Percentiles rank a stretch among this genome's conserved stretches.
These are phyloP conservation scores for Phrynocephalus vlangalii DNA, from an alignment of 2,797 vertebrate genomes.

Conservation along the genomic window DNA sequence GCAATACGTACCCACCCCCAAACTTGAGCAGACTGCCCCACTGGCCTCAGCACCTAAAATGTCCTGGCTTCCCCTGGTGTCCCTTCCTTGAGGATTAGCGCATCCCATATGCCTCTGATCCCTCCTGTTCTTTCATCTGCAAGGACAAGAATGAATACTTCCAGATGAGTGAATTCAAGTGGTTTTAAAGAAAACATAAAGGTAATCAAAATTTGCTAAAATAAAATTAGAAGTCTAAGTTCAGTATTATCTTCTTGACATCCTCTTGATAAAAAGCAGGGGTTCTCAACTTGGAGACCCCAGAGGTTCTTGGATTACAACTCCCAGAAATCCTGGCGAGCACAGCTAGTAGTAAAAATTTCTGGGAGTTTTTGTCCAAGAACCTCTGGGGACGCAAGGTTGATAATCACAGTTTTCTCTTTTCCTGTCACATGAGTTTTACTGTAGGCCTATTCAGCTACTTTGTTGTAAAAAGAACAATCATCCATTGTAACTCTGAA, in stretches of 20 bases:
- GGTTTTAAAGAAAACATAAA: neutral
- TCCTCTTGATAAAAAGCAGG: neutral
- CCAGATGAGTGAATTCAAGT: neutral
- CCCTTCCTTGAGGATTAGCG: slow-evolving; percentile 19
- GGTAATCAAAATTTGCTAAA: neutral
- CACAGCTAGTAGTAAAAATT: too few species aligned
- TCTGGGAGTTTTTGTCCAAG: too few species aligned
- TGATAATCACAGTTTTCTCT: neutral
- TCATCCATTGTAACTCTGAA: neutral
- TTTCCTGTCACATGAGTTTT: neutral
- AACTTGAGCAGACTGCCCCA: slow-evolving; percentile 30
- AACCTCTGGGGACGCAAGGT: too few species aligned
- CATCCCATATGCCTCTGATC: slow-evolving; percentile 6
- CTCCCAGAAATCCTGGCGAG: too few species aligned
- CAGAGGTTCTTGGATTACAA: too few species aligned
- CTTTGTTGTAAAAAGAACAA: neutral
- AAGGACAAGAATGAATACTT: slow-evolving; percentile 30
- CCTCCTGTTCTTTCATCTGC: slow-evolving; percentile 15
- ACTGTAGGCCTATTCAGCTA: neutral
- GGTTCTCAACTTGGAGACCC: too few species aligned
- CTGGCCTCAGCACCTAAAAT: slow-evolving; percentile 26
- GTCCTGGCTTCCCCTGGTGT: slow-evolving; percentile 17
- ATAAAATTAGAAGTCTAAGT: neutral
- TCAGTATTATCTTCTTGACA: neutral
- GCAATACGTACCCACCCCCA: slow-evolving; percentile 23